A percentile compares a stretch with the other conserved stretches of the same genome.
These are phyloP conservation scores for Dendrolimus kikuchii DNA, from an alignment of 1,140 invertebrate species.

Conservation along the genomic window DNA sequence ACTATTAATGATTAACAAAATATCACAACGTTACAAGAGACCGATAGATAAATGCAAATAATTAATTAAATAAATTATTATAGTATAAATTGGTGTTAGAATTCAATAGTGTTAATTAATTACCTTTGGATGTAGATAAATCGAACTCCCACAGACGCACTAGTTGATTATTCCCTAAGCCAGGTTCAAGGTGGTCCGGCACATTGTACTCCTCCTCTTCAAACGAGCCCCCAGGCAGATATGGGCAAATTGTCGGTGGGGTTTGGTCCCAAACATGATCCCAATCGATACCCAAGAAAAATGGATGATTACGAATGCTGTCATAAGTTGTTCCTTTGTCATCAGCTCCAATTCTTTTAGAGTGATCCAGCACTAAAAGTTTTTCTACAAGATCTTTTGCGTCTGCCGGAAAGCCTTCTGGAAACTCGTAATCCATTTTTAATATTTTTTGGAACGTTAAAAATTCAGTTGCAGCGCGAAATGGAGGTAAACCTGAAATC, in stretches of 20 bases:
- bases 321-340: constrained; percentile 84
- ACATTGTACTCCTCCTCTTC: constrained; percentile 82
- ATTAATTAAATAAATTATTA: neutral
- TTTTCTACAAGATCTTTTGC: constrained; percentile 92
- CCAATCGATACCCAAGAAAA: constrained; percentile 90
- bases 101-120: constrained; percentile 15
- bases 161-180: constrained; percentile 86
- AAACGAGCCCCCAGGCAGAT: constrained; percentile 84
- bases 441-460: constrained; percentile 97
- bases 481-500: constrained; percentile 93
- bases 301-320: constrained; percentile 87
- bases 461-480: constrained; percentile 94
- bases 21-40: too few relatives aligned
- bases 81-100: too few relatives aligned
- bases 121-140: constrained; percentile 70
- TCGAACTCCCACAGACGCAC: constrained; percentile 83
- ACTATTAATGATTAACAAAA: too few relatives aligned
- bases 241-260: constrained; percentile 89
- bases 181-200: constrained; percentile 87
- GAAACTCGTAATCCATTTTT: constrained; percentile 93
- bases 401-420: constrained; percentile 87
- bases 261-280: constrained; percentile 83
- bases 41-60: too few relatives aligned
- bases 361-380: constrained; percentile 87
- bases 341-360: constrained; percentile 86